phyloP scores from a whole-genome alignment of 2,113 vertebrate genomes.

The Oncorhynchus mykiss region DNA sequence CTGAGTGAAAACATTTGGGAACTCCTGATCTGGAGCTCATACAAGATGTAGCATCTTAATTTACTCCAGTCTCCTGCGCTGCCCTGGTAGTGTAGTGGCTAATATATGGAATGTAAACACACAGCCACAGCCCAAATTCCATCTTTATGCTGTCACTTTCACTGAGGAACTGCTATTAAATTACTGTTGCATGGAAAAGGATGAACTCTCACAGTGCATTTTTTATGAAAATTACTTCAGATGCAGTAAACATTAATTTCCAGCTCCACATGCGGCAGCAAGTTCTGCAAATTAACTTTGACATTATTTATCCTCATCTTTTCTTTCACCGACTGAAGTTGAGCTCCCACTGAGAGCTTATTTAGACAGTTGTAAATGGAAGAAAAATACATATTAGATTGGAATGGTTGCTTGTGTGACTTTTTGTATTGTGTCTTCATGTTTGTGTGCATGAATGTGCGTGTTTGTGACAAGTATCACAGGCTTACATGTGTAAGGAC shows the following conservation, averaged over 20 bases:
- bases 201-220: background rate
- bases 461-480: background rate
- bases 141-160: slow-evolving; percentile 19
- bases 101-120: background rate
- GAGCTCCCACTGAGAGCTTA: slow-evolving; percentile 10
- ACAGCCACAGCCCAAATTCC: slow-evolving; percentile 4
- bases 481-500: slow-evolving; percentile 22
- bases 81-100: background rate
- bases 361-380: slow-evolving; percentile 24
- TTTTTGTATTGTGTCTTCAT: slow-evolving; percentile 16
- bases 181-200: background rate
- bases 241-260: slow-evolving; percentile 24
- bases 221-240: slow-evolving; percentile 32
- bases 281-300: slow-evolving; percentile 19
- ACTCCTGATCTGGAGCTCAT: too few relatives aligned
- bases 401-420: background rate
- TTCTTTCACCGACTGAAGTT: background rate
- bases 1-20: too few relatives aligned
- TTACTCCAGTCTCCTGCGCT: too few relatives aligned
- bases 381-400: slow-evolving; percentile 23
- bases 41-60: too few relatives aligned
- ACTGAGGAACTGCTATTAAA: slow-evolving; percentile 22
- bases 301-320: slow-evolving; percentile 25
- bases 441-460: slow-evolving; percentile 14
- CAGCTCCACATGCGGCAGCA: slow-evolving; percentile 9